Evolutionary conservation across 2,113 vertebrate genomes (phyloP).

Genomic region (Protomyctophum bolini): DNA sequence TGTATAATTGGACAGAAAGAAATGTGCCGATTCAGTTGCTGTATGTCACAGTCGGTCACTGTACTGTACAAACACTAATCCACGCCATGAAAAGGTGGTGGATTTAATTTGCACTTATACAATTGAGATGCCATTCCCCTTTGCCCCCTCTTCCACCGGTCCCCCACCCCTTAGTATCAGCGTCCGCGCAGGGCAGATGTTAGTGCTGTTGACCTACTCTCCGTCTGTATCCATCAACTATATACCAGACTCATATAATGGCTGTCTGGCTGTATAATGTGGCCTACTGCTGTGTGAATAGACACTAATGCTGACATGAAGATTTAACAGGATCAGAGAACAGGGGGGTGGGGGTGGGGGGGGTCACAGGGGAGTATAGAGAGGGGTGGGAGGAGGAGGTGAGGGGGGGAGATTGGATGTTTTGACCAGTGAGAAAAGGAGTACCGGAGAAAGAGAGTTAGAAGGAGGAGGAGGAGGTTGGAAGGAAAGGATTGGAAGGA

Average conservation of each 20-base stretch:
- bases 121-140: not conserved
- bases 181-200: slow-evolving; percentile 43
- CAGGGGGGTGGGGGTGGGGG: slow-evolving; percentile 13
- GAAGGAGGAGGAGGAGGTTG: slow-evolving; percentile 9
- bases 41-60: no score
- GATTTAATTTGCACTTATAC: not conserved
- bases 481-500: not conserved
- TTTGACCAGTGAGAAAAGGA: slow-evolving; percentile 27
- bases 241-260: slow-evolving; percentile 17
- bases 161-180: no score
- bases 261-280: slow-evolving; percentile 50
- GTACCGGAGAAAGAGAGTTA: slow-evolving; percentile 7
- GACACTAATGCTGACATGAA: slow-evolving; percentile 61
- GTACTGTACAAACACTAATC: no score
- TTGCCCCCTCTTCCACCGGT: no score
- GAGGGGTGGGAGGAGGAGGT: slow-evolving; percentile 46
- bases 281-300: slow-evolving; percentile 41
- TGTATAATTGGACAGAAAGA: no score
- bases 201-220: slow-evolving; percentile 55
- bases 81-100: not conserved
- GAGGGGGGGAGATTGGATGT: slow-evolving; percentile 22
- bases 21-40: no score
- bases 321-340: slow-evolving; percentile 64
- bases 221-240: slow-evolving; percentile 36
- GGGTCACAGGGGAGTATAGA: slow-evolving; percentile 32